Base-by-base conservation (phyloP, 2,888 invertebrate species). In the Teleogryllus oceanicus region DNA sequence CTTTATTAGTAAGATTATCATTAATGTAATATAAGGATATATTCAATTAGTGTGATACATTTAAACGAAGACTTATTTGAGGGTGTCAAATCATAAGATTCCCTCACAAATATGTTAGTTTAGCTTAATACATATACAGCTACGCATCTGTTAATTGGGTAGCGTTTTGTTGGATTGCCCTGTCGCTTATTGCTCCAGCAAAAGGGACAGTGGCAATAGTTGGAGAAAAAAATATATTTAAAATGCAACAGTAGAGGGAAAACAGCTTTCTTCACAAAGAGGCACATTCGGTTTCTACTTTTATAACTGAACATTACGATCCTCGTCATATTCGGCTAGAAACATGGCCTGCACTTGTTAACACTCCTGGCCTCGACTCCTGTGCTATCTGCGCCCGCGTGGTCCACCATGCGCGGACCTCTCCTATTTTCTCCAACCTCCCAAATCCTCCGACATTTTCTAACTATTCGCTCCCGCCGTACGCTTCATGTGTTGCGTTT, bases 81-180 rank as follows among this genome's bases (percentile, higher is more conserved):
- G 62, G 62, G 4, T 4, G 4, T 62, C 4, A 62, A 13, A 13
- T 62, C 62, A 13, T 18, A 62, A 62, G 16, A 18, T n/a, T 62
- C 62, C 62, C 62, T 62, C 62, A 62, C 62, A 62, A n/a, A 62
- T 62, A 62, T 62, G n/a, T 62, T 62, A 62, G 62, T 62, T 62
- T 62, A 62, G 62, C 13, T 62, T 62, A n/a, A 62, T 62, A 62
- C 62, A 62, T 62, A 62, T 18, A 62, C 62, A 18, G 62, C 13
- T 62, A 62, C n/a, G 62, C 62, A 62, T 62, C 13, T 62, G 62
- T 62, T 62, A 62, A 18, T 62, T 62, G 62, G 62, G 62, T 62
- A 62, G 62, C 62, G n/a, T 62, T n/a, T 62, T 62, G 62, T 62
- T n/a, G 62, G 62, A 62, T 62, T 62, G 62, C 62, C n/a, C 62